These are phyloP conservation scores for Nestor notabilis DNA, from an alignment of 2,113 vertebrate species.

Conservation along the genomic window DNA sequence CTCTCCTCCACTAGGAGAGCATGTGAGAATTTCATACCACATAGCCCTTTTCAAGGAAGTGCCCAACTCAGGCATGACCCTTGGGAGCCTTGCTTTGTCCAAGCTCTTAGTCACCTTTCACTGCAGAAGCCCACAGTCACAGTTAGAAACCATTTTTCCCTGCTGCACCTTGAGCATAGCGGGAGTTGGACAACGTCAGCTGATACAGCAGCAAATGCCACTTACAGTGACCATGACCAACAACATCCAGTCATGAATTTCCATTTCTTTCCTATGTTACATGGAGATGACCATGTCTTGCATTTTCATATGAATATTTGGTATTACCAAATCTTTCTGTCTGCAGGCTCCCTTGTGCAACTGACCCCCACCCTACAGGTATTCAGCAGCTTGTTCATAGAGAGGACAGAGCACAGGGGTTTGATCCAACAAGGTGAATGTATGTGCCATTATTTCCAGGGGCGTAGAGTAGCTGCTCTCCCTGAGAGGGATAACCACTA, in stretches of 20 bases:
- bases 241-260: background rate
- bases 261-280: background rate
- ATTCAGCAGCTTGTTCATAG: background rate
- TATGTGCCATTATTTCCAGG: background rate
- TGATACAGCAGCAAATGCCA: background rate
- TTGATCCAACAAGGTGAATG: background rate
- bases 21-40: rapidly evolving
- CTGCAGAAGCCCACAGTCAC: background rate
- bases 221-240: rapidly evolving
- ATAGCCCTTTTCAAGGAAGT: background rate
- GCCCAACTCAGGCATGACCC: background rate
- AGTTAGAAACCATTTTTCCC: background rate
- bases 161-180: background rate
- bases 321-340: background rate
- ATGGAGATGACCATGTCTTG: background rate
- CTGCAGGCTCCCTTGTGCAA: background rate
- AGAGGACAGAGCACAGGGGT: no score
- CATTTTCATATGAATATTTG: background rate
- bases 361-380: background rate
- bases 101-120: background rate
- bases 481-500: background rate
- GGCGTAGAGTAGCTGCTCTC: background rate
- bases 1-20: background rate
- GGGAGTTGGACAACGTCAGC: background rate
- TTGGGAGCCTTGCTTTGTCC: background rate